Percentiles rank a stretch among this genome's conserved stretches.
These are phyloP conservation scores for Dicyema japonicum DNA, from an alignment of 1,140 invertebrate genomes.

Conservation along the genomic window DNA sequence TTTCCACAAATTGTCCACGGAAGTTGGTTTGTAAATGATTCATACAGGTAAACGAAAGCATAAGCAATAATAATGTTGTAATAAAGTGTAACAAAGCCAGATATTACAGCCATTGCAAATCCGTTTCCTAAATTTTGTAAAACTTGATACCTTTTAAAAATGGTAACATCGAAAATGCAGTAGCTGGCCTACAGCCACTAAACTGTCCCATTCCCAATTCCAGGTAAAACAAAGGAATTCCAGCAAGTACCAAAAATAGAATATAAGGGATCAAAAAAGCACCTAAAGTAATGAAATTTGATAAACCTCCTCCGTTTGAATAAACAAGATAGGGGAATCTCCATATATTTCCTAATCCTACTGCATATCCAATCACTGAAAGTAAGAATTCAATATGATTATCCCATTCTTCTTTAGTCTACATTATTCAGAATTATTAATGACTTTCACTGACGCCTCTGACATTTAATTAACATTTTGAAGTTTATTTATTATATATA, in stretches of 20 bases:
- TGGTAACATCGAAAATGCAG: neutral
- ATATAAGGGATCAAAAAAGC: conserved; percentile 18
- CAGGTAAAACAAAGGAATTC: conserved; percentile 17
- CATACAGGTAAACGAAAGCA: conserved; percentile 58
- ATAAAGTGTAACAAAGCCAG: conserved; percentile 80
- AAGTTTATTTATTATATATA: no score
- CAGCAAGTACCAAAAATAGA: conserved; percentile 12
- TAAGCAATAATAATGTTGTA: conserved; percentile 90
- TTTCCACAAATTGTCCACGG: conserved; percentile 79
- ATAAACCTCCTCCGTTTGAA: conserved; percentile 49
- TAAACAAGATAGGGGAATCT: conserved; percentile 69
- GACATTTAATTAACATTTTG: no score
- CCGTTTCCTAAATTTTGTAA: conserved; percentile 48
- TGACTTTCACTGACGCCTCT: no score
- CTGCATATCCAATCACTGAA: conserved; percentile 22
- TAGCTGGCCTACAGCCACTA: neutral
- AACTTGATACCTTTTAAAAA: neutral
- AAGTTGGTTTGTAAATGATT: conserved; percentile 24
- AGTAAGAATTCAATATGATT: conserved; percentile 24
- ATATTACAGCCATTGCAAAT: conserved; percentile 70
- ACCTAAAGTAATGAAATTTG: no score
- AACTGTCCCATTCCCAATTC: conserved; percentile 19
- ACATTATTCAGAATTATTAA: no score
- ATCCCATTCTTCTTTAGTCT: no score
- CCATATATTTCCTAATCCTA: no score